Evolutionary conservation across 2,113 vertebrate genomes (phyloP), one percentile per base, ranked within the genome.

Genomic region (Eleginops maclovinus): DNA sequence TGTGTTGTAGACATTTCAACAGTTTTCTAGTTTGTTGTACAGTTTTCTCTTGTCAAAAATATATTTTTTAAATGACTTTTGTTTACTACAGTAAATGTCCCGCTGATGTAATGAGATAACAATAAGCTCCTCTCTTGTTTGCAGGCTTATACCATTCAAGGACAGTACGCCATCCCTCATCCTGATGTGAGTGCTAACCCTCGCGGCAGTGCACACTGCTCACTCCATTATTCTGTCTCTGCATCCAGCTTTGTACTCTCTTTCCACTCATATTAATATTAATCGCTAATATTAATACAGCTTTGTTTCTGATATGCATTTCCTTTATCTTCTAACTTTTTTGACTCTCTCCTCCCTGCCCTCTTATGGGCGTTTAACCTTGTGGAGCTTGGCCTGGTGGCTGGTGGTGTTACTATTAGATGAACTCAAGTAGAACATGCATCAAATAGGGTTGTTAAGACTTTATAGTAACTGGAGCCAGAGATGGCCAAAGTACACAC

Each of bases 131-230:
- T 77, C 82, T 79, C 76, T 79, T 83, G 75, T 84, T 89, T 64
- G 22, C 95, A 98, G 97, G 97, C 96, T 93, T 98, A 98, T 89
- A 97, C 97, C 82, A 98, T 98, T 95, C 97, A 98, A 96, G 97
- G 97, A 96, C 97, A 98, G 88, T 98, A 97, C 19, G 97, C 97
- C 91, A 98, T 98, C 94, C 97, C 97, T 80, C 97, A 98, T 92
- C 96, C 96, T 78, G 97, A 98, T 94, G 96, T 99, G 96, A 98
- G 97, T 98, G 92, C 86, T 88, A 5, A 77, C 87, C 90, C 88
- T 81, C 1, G 7, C 82, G 70, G 81, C 85, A 78, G 72, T 73
- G 61, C 62, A 62, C 75, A 47, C 79, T 76, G 43, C 83, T 55
- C 61, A 43, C 78, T 58, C 67, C 77, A 58, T 55, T 43, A 44